phyloP scores from a whole-genome alignment of 2,113 vertebrate species.

The Microtus montanus region DNA sequence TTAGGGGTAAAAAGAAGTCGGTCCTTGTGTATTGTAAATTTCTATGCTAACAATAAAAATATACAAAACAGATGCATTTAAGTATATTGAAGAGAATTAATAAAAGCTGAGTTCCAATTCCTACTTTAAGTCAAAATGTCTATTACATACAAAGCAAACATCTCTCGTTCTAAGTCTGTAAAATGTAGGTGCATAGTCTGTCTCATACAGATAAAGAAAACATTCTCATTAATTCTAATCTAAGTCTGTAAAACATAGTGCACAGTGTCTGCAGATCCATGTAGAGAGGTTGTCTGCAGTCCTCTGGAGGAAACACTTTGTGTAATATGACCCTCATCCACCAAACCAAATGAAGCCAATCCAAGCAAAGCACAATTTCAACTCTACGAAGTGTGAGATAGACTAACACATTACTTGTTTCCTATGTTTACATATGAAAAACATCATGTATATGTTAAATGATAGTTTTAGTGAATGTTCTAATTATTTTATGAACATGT shows the following conservation, averaged over 20 bases:
- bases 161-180: too few relatives aligned
- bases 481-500: neutral
- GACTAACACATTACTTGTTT: neutral
- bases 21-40: neutral
- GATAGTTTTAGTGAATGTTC: neutral
- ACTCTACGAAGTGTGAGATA: neutral
- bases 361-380: neutral
- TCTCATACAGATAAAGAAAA: too few relatives aligned
- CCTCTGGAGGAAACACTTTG: neutral
- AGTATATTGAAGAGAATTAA: neutral
- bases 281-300: fast-evolving
- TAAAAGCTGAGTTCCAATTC: neutral
- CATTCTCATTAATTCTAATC: too few relatives aligned
- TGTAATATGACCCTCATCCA: fast-evolving
- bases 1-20: fast-evolving
- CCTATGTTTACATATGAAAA: neutral
- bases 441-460: neutral
- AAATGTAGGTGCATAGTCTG: too few relatives aligned
- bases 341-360: neutral
- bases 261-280: fast-evolving
- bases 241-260: too few relatives aligned
- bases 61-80: neutral
- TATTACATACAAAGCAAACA: neutral
- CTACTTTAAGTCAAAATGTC: neutral
- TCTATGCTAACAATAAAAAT: neutral